phyloP scores from a whole-genome alignment of 1,140 invertebrate species.

The Bombus superbus region DNA sequence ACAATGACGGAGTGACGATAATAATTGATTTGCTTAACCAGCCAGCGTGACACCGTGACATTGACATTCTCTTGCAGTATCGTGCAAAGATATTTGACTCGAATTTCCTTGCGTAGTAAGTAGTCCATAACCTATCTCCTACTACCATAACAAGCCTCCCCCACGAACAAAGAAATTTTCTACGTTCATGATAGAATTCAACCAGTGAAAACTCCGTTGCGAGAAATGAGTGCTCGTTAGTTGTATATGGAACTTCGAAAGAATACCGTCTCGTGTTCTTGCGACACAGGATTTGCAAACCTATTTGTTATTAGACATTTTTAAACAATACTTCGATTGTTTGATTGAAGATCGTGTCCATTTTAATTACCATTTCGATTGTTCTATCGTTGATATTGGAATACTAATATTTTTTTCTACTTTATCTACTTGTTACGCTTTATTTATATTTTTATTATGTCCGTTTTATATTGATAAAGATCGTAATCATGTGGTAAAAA shows the following conservation, averaged over 20 bases:
- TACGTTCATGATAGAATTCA: conserved; percentile 69
- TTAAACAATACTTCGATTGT: no score
- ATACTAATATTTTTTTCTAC: no score
- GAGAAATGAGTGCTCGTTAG: conserved; percentile 71
- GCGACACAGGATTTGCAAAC: background rate
- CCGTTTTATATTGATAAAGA: background rate
- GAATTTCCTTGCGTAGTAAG: conserved; percentile 64
- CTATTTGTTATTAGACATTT: background rate
- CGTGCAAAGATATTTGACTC: conserved; percentile 37
- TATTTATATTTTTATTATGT: background rate
- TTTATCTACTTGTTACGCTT: background rate
- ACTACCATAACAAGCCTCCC: conserved; percentile 72
- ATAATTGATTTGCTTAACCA: conserved; percentile 28
- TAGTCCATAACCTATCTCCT: conserved; percentile 77
- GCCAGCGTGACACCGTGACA: conserved; percentile 28
- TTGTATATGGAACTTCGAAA: conserved; percentile 67
- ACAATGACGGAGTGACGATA: background rate
- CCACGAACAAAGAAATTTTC: conserved; percentile 77
- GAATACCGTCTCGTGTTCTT: conserved; percentile 51
- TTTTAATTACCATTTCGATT: background rate
- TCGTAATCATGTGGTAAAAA: background rate
- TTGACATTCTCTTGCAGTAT: conserved; percentile 48
- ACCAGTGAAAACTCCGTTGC: conserved; percentile 74
- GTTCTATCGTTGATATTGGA: no score
- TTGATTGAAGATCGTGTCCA: background rate